Base-by-base conservation (phyloP, 53 echinoderm and acorn worm species). In the Pentamera pediparva region DNA sequence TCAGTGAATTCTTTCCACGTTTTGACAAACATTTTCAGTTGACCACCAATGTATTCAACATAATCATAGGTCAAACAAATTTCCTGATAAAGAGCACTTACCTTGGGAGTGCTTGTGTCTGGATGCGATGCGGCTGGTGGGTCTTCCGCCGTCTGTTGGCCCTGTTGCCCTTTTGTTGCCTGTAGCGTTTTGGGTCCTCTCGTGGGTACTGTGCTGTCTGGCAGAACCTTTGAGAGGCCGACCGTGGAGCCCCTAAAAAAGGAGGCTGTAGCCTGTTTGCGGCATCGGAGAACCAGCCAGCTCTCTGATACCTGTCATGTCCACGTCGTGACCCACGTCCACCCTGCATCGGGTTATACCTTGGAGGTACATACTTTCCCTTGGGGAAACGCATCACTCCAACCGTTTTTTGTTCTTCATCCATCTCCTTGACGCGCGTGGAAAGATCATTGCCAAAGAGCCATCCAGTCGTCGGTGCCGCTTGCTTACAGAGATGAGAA, bases 391-490 rank as follows among this genome's bases (percentile, higher is more conserved):
- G 1, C 40, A 74, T 75, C 37, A 62, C 74, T 20, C 32, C 65
- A 11, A 45, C 26, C 1, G 61, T 56, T 24, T 75, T 82, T 13
- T 82, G 74, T 35, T 74, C 33, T 30, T 82, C 76, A 27, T 75
- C 47, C 37, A 63, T 45, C 9, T 82, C 82, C 49, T 82, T 82
- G 10, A 82, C 56, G 15, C 31, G 22, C 22, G 63, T 62, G 21
- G 76, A 28, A 11, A 82, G 37, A 50, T 64, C 65, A 64, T 82
- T 65, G 2, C 82, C 82, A 54, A 82, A 82, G 5, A 76, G 65
- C 26, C 39, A 60, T 6, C 76, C 47, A 22, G 82, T 82, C 32
- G 61, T 50, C 18, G 76, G 64, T n/a, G 9, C 51, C 5, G 62
- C 11, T 31, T 59, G 37, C 55, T 63, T 53, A 6, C 82, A 82